Evolutionary conservation across 2,888 invertebrate species (phyloP).

Genomic region (Byasa hedistus): DNA sequence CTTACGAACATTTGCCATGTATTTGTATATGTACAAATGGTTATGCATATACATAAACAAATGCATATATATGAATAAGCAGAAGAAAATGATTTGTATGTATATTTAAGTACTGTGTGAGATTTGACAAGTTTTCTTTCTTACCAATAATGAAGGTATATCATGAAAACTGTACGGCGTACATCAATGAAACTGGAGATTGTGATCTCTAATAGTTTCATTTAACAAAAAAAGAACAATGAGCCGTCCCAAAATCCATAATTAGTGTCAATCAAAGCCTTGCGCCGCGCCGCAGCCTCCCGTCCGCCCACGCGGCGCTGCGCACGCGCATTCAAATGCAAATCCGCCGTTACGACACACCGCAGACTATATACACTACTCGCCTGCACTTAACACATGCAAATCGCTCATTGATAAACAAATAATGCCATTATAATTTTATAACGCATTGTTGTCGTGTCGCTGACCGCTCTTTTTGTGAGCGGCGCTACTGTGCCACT

Average conservation of each 20-base stretch:
- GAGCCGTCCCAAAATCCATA: conserved; percentile 29
- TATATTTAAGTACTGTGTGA: no score
- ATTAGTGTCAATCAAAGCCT: conserved; percentile 30
- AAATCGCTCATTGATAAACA: conserved; percentile 75
- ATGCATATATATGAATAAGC: no score
- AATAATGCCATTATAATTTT: conserved; percentile 73
- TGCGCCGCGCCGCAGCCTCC: conserved; percentile 20
- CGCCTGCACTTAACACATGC: conserved; percentile 69
- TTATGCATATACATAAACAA: no score
- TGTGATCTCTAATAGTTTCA: conserved; percentile 27
- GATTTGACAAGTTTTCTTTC: no score
- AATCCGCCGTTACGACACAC: conserved; percentile 53
- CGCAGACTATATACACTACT: conserved; percentile 47
- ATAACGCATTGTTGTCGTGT: conserved; percentile 65
- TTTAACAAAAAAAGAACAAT: conserved; percentile 25
- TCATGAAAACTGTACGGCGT: background rate
- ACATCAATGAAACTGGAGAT: conserved; percentile 24
- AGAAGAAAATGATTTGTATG: no score
- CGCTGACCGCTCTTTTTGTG: conserved; percentile 56
- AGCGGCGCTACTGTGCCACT: conserved; percentile 51
- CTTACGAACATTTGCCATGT: no score
- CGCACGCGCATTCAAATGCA: conserved; percentile 63
- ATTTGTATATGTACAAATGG: no score
- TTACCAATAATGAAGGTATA: no score
- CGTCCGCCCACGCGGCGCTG: conserved; percentile 30